Conservation (phyloP, 2,113 vertebrate genomes). For the Myotis brandtii region DNA sequence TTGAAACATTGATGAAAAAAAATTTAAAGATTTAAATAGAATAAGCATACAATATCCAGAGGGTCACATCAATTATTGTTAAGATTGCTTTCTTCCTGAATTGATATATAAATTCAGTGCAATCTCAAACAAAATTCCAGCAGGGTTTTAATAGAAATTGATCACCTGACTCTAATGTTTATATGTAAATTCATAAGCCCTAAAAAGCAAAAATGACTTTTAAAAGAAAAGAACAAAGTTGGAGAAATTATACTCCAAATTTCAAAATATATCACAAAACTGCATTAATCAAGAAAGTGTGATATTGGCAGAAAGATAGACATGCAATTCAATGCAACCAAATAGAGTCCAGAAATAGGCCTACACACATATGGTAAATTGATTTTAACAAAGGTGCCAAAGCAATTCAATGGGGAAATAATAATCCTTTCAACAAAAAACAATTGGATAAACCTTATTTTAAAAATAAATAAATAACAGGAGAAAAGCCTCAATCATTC, state of each 20-base stretch:
- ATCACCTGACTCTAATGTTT: conserved; percentile 2
- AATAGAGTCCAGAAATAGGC: conserved; percentile 34
- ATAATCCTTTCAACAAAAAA: conserved; percentile 37
- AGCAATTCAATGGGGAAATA: conserved; percentile 9
- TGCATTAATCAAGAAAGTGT: conserved; percentile 33
- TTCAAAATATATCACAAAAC: conserved; percentile 30
- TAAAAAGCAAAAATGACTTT: conserved; percentile 22
- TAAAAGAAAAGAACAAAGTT: conserved; percentile 17
- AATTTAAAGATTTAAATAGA: background rate
- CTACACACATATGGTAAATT: background rate
- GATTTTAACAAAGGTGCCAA: conserved; percentile 7
- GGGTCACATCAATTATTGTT: conserved; percentile 10
- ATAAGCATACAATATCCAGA: background rate
- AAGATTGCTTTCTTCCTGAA: conserved; percentile 5
- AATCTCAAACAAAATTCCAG: conserved; percentile 37
- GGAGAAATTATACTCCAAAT: background rate
- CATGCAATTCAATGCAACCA: background rate
- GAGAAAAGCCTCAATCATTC: background rate
- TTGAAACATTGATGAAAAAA: conserved; percentile 18
- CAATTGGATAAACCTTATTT: background rate
- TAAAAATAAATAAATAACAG: background rate
- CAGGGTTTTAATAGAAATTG: conserved; percentile 16
- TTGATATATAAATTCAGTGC: background rate
- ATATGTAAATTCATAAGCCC: conserved; percentile 6
- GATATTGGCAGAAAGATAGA: background rate